These are phyloP conservation scores for Atractosteus spatula DNA, from an alignment of 2,113 vertebrate genomes.

Conservation along the genomic window DNA sequence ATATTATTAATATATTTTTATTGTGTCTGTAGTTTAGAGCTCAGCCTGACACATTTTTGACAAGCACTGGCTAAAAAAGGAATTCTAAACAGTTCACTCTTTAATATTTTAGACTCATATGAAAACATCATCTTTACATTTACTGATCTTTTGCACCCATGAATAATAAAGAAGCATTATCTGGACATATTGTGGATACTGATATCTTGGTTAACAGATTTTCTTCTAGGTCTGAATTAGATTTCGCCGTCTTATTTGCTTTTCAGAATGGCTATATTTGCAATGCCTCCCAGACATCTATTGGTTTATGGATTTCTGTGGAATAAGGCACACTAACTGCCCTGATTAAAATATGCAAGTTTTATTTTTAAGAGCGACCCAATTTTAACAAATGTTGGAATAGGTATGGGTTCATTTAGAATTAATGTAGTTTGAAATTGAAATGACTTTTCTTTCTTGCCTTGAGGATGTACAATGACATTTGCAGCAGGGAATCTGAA, in stretches of 20 bases:
- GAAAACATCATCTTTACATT: constrained; percentile 4
- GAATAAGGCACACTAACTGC: constrained; percentile 50
- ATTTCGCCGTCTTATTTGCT: constrained; percentile 47
- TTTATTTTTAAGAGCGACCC: constrained; percentile 39
- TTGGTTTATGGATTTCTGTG: constrained; percentile 55
- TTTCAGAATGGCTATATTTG: constrained; percentile 46
- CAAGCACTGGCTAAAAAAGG: neutral
- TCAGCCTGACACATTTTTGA: neutral
- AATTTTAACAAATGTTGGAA: constrained; percentile 54
- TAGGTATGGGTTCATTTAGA: constrained; percentile 58
- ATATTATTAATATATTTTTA: neutral
- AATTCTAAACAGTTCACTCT: neutral
- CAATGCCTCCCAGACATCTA: constrained; percentile 50
- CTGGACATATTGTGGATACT: neutral
- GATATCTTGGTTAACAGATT: neutral
- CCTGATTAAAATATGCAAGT: constrained; percentile 55
- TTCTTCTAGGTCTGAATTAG: constrained; percentile 42
- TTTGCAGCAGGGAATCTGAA: constrained; percentile 38
- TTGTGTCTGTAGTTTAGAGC: neutral
- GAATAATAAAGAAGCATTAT: constrained; percentile 7
- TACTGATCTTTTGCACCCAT: constrained; percentile 2
- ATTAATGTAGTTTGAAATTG: constrained; percentile 64
- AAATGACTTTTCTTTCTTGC: constrained; percentile 53
- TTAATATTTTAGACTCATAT: constrained; percentile 3
- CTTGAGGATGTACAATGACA: constrained; percentile 45